phyloP scores from a whole-genome alignment of 2,113 vertebrate genomes.

The Oncorhynchus clarkii region DNA sequence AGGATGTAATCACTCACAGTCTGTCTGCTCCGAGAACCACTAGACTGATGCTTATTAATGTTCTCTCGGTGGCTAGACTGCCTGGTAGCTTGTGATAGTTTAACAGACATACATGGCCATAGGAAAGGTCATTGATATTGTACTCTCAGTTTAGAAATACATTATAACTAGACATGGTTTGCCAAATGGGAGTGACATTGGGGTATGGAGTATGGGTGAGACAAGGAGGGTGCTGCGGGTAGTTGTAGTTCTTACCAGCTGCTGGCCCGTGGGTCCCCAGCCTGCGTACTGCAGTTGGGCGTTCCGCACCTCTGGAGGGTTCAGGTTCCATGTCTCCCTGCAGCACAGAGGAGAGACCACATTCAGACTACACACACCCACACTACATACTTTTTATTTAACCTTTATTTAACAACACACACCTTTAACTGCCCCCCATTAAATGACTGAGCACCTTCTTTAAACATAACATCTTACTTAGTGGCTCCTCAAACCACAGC shows the following conservation, averaged over 20 bases:
- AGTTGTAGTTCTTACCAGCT: slow-evolving; percentile 83
- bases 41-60: slow-evolving; percentile 3
- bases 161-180: no score
- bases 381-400: not conserved
- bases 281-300: slow-evolving; percentile 93
- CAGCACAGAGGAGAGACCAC: not conserved
- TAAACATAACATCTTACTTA: not conserved
- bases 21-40: slow-evolving; percentile 34
- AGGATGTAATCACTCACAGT: slow-evolving; percentile 53
- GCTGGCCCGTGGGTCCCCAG: slow-evolving; percentile 94
- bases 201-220: not conserved
- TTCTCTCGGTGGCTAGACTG: not conserved
- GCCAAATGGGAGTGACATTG: no score
- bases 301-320: slow-evolving; percentile 93
- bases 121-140: not conserved
- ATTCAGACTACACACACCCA: not conserved
- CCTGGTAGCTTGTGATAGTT: not conserved
- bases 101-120: not conserved
- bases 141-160: no score
- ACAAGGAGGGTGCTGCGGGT: slow-evolving; percentile 2
- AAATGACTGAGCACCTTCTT: slow-evolving; percentile 7
- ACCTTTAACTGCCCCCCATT: not conserved
- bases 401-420: not conserved
- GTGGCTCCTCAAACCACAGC: not conserved
- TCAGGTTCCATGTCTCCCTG: slow-evolving; percentile 91